Conservation (phyloP, 2,888 invertebrate species). For the Nipponacmea schrenckii region DNA sequence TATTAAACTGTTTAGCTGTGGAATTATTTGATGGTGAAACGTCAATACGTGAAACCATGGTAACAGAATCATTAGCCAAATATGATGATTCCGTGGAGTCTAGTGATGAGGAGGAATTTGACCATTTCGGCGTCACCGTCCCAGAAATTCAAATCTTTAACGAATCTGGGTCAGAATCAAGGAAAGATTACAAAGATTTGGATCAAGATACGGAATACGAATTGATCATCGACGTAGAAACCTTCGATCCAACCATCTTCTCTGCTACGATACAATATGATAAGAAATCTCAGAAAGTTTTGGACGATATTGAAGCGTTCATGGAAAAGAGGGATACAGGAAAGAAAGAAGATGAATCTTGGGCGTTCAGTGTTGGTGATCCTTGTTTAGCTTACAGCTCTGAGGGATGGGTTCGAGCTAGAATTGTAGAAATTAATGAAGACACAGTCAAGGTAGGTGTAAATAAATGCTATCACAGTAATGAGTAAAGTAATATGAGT, state of each 20-base stretch:
- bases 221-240: not conserved
- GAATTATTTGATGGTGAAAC: conserved; percentile 25
- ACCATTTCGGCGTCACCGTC: not conserved
- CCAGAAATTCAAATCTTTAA: conserved; percentile 10
- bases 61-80: conserved; percentile 15
- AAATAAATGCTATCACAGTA: too few relatives aligned
- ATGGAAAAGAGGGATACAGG: conserved; percentile 22
- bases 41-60: conserved; percentile 19
- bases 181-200: too few relatives aligned
- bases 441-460: not conserved
- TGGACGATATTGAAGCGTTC: conserved; percentile 24
- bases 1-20: conserved; percentile 11
- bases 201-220: not conserved
- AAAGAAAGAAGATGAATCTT: conserved; percentile 68
- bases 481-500: too few relatives aligned
- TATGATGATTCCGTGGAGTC: not conserved
- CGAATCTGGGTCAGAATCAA: not conserved
- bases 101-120: conserved; percentile 12
- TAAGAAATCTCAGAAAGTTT: conserved; percentile 2
- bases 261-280: not conserved
- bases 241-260: not conserved
- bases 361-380: conserved; percentile 72
- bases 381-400: conserved; percentile 74
- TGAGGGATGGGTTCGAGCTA: conserved; percentile 28
- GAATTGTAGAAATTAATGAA: not conserved